Percentiles rank a stretch among this genome's conserved stretches.
Conservation (phyloP, 2,888 invertebrate species). For the Drosophila robusta region DNA sequence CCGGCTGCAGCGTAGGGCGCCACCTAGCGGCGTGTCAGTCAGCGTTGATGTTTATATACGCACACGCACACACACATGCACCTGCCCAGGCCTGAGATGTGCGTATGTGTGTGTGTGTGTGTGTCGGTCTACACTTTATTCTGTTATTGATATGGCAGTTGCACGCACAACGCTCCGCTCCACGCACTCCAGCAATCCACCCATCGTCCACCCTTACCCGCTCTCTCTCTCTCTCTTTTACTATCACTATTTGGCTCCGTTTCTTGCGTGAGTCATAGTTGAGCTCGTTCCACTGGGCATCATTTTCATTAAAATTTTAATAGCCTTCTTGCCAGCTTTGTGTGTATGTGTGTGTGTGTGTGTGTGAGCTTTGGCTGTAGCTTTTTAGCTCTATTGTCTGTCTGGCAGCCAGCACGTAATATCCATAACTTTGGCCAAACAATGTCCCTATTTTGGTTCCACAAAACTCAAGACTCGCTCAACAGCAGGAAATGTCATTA, state of each 20-base stretch:
- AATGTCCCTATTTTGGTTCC: slow-evolving; percentile 1
- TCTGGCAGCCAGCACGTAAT: slow-evolving; percentile 35
- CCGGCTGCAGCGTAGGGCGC: slow-evolving; percentile 34
- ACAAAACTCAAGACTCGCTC: neutral
- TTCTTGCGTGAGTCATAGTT: slow-evolving; percentile 60
- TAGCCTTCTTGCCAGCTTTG: no score
- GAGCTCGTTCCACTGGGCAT: slow-evolving; percentile 62
- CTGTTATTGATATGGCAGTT: slow-evolving; percentile 77
- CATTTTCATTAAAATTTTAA: slow-evolving; percentile 79
- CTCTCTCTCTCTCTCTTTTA: slow-evolving; percentile 2
- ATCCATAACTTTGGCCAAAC: slow-evolving; percentile 44
- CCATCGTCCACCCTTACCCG: neutral
- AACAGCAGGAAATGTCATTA: neutral
- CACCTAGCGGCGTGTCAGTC: slow-evolving; percentile 58
- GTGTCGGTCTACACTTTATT: slow-evolving; percentile 45
- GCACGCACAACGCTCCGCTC: slow-evolving; percentile 62
- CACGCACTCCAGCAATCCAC: slow-evolving; percentile 46
- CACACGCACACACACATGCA: slow-evolving; percentile 4
- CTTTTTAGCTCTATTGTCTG: slow-evolving; percentile 19
- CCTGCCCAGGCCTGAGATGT: slow-evolving; percentile 18
- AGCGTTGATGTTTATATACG: slow-evolving; percentile 34
- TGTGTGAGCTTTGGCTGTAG: slow-evolving; percentile 16
- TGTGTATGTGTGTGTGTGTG: no score
- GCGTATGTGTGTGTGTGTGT: slow-evolving; percentile 7
- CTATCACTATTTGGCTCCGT: neutral